These are phyloP conservation scores for Amphipyra berbera DNA, from an alignment of 2,888 invertebrate species.

Conservation along the genomic window DNA sequence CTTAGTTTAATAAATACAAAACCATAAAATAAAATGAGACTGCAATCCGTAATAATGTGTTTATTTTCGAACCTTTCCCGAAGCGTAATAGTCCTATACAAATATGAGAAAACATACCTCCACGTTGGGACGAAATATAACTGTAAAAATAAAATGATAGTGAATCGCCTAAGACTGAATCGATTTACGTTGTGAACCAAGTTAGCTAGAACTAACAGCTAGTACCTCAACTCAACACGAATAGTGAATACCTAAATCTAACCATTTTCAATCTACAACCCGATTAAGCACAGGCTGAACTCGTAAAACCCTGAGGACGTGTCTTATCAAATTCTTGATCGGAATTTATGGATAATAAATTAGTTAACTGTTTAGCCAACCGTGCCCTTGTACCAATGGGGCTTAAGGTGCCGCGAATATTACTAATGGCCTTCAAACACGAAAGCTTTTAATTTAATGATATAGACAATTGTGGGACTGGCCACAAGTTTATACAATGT, in stretches of 20 bases:
- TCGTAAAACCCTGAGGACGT: constrained; percentile 74
- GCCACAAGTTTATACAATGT: constrained; percentile 56
- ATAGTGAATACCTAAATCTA: constrained; percentile 52
- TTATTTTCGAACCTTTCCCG: constrained; percentile 45
- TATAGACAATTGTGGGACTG: constrained; percentile 68
- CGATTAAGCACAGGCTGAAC: constrained; percentile 65
- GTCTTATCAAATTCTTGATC: constrained; percentile 80
- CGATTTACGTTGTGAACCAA: constrained; percentile 19
- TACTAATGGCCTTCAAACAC: constrained; percentile 79
- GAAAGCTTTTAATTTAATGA: constrained; percentile 84
- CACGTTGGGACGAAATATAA: constrained; percentile 8
- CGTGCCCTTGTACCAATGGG: constrained; percentile 71
- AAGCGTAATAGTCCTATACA: constrained; percentile 17
- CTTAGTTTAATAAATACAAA: constrained; percentile 83
- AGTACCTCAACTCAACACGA: constrained; percentile 38
- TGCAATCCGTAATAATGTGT: constrained; percentile 76
- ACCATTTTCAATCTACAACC: constrained; percentile 53
- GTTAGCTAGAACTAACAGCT: constrained; percentile 28
- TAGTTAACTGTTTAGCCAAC: constrained; percentile 75
- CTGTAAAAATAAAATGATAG: constrained; percentile 18
- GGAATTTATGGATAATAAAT: constrained; percentile 81
- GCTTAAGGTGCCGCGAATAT: constrained; percentile 75
- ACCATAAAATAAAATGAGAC: constrained; percentile 87
- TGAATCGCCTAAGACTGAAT: constrained; percentile 16
- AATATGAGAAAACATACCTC: constrained; percentile 29